phyloP scores from a whole-genome alignment of 2,888 invertebrate genomes.

The Subacronicta megacephala region DNA sequence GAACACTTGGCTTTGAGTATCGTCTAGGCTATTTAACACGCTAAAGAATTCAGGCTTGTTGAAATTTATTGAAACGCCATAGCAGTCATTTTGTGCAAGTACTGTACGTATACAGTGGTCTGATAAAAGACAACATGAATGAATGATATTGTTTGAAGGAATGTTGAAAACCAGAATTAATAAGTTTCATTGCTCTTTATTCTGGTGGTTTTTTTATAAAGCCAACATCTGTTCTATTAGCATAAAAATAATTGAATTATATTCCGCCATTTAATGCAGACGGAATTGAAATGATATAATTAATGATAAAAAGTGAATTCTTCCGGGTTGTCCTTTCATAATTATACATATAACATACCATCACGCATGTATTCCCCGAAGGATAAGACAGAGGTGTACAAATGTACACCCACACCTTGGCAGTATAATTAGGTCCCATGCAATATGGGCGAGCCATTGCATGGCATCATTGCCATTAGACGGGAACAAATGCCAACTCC shows the following conservation, averaged over 20 bases:
- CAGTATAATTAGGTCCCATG: no score
- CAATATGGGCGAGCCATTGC: no score
- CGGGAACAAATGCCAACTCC: no score
- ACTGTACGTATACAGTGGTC: background rate
- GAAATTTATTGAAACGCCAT: slow-evolving; percentile 13
- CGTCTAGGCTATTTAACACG: slow-evolving; percentile 6
- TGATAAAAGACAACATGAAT: slow-evolving; percentile 11
- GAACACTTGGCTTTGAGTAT: slow-evolving; percentile 18
- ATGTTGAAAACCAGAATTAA: slow-evolving; percentile 7
- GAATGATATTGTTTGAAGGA: slow-evolving; percentile 3
- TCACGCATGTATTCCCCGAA: no score
- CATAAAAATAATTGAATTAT: background rate
- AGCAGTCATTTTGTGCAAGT: no score
- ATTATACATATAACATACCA: no score
- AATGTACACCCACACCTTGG: no score
- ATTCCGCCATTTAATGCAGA: slow-evolving; percentile 3
- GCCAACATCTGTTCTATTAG: slow-evolving; percentile 2
- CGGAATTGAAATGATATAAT: background rate
- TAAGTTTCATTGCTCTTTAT: no score
- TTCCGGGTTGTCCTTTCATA: no score
- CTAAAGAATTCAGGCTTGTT: slow-evolving; percentile 8
- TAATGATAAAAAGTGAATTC: no score
- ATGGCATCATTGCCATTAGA: no score
- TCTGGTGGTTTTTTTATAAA: background rate
- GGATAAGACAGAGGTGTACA: no score